Conservation (phyloP, 2,888 invertebrate species). For the Chaitophorus viminalis region DNA sequence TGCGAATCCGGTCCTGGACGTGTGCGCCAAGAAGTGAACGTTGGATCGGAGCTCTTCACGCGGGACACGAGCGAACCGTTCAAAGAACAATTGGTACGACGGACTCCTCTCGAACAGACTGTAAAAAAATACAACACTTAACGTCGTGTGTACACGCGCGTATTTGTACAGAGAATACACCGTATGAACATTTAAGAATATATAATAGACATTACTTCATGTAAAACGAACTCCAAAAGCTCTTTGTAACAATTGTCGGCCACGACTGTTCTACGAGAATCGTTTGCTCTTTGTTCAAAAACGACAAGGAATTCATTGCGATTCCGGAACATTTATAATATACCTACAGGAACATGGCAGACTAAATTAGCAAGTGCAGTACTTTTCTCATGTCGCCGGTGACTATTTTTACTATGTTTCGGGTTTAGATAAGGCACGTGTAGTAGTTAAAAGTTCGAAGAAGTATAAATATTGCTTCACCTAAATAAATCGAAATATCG, state of each 20-base stretch:
- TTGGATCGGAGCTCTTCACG: neutral
- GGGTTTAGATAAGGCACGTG: neutral
- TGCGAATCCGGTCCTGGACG: constrained; percentile 23
- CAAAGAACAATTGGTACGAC: constrained; percentile 22
- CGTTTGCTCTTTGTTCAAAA: constrained; percentile 1
- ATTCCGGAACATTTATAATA: neutral
- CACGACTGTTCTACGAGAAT: constrained; percentile 21
- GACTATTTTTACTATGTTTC: neutral
- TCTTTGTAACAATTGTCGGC: neutral
- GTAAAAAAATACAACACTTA: neutral
- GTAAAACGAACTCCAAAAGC: constrained; percentile 42
- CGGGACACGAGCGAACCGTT: constrained; percentile 30
- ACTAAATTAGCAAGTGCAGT: no score
- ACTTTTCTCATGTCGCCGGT: neutral
- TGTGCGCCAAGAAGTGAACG: constrained; percentile 34
- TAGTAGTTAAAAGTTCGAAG: no score
- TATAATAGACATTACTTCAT: neutral
- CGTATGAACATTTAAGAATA: neutral
- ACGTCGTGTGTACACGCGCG: neutral
- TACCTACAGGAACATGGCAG: no score
- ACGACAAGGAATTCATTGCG: neutral
- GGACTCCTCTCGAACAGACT: constrained; percentile 26
- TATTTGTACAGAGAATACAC: neutral
- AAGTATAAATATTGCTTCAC: no score
- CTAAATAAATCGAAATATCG: no score